Base-by-base conservation (phyloP, 2,888 invertebrate genomes). In the Stenotaenia linearis region DNA sequence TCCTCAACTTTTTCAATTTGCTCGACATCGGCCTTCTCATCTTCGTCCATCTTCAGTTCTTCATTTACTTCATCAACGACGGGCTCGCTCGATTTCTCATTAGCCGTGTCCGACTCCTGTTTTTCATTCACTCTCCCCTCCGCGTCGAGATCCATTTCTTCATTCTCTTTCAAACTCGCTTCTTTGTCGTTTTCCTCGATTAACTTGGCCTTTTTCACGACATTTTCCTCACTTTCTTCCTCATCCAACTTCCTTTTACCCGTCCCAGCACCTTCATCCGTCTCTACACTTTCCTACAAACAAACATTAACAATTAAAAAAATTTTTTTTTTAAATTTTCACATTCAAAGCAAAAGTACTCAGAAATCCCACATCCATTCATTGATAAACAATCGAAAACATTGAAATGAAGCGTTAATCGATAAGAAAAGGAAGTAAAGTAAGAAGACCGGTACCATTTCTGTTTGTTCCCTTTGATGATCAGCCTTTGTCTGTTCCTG, bases 401-500 rank as follows among this genome's bases (percentile, higher is more conserved):
- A n/a, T n/a, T n/a, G n/a, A n/a, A n/a, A n/a, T n/a, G n/a, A n/a
- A n/a, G n/a, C n/a, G n/a, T 32, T 32, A 32, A 9, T 9, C 9
- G 5, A 32, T 9, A 15, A 45, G 18, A 18, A 5, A 18, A 45
- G 45, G 5, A 18, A 45, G n/a, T 45, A 15, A 45, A 45, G 45
- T n/a, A 61, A 23, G 15, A 25, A 25, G 23, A 61, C n/a, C 7
- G 23, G 61, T 61, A 25, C 61, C 61, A 15, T 23, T 61, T 25
- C 25, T 12, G 61, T 61, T 75, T 75, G 75, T 37, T 30, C 75
- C 30, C 32, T 75, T 9, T 75, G 28, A 18, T 32, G 75, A 30
- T 32, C 75, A 21, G 75, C 21, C 75, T 75, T 75, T 75, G 75
- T 75, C 75, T 75, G 28, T 21, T 37, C 75, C n/a, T 75, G 32